Conservation (phyloP, 2,113 vertebrate species). For the Noctilio leporinus region DNA sequence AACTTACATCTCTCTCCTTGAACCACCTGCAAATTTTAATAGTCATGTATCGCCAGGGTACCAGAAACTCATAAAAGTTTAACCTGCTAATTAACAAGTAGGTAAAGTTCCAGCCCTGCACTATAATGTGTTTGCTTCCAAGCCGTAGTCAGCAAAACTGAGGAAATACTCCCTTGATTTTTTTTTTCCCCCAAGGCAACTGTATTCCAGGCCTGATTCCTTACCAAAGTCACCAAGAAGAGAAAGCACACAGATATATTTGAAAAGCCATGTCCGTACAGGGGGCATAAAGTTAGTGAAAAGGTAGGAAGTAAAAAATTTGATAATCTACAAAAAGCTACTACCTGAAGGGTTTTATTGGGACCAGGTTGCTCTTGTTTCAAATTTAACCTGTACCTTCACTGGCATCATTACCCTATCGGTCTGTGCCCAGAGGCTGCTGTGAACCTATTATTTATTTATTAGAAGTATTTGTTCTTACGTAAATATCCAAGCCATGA, state of each 20-base stretch:
- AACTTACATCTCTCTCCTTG: slow-evolving; percentile 78
- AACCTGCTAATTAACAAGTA: slow-evolving; percentile 86
- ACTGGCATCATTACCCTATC: not conserved
- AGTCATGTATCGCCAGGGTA: slow-evolving; percentile 84
- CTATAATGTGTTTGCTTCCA: slow-evolving; percentile 77
- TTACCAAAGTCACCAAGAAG: slow-evolving; percentile 22
- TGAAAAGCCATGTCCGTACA: not conserved
- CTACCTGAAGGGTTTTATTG: not conserved
- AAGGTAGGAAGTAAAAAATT: slow-evolving; percentile 7
- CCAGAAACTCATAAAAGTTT: slow-evolving; percentile 87
- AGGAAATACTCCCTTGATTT: slow-evolving; percentile 65
- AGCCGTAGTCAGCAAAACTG: slow-evolving; percentile 72
- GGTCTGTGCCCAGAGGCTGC: not conserved
- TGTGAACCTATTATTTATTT: not conserved
- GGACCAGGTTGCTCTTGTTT: not conserved
- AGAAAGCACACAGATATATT: not conserved
- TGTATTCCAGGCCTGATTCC: not conserved
- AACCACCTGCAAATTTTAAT: slow-evolving; percentile 89
- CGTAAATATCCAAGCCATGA: not conserved
- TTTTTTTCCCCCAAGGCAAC: not conserved
- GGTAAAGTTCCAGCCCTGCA: slow-evolving; percentile 76
- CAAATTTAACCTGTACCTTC: not conserved
- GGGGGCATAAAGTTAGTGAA: not conserved
- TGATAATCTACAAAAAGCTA: slow-evolving; percentile 2
- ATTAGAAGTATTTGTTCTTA: not conserved